phyloP scores from a whole-genome alignment of 2,113 vertebrate species.

The Candoia aspera region DNA sequence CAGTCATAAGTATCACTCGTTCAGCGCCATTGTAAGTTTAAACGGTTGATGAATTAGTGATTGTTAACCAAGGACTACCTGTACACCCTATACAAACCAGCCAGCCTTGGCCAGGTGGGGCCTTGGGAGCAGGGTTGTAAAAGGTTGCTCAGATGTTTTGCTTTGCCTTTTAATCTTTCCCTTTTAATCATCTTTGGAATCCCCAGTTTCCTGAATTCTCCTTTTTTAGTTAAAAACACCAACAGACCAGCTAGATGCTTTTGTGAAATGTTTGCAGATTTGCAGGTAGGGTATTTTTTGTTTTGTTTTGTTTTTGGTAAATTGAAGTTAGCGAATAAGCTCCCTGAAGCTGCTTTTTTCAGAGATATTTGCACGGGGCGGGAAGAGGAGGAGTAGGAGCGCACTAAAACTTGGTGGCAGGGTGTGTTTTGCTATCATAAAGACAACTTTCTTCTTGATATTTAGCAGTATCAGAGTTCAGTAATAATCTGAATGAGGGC shows the following conservation, averaged over 20 bases:
- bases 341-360: neutral
- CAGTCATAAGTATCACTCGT: neutral
- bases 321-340: neutral
- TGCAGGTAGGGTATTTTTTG: neutral
- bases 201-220: neutral
- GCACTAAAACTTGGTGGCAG: neutral
- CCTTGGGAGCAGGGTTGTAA: neutral
- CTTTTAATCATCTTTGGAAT: neutral
- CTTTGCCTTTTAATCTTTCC: neutral
- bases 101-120: neutral
- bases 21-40: neutral
- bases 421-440: neutral
- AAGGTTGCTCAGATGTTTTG: neutral
- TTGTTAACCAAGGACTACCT: neutral
- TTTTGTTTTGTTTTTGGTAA: no score
- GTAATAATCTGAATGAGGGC: neutral
- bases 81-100: neutral
- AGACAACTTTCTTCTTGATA: neutral
- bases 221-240: neutral
- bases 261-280: neutral
- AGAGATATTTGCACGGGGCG: neutral
- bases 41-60: neutral
- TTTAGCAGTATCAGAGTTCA: neutral
- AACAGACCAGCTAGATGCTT: neutral
- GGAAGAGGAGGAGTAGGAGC: neutral